phyloP scores from a whole-genome alignment of 1,140 invertebrate genomes.

The Oreohelix idahoensis region DNA sequence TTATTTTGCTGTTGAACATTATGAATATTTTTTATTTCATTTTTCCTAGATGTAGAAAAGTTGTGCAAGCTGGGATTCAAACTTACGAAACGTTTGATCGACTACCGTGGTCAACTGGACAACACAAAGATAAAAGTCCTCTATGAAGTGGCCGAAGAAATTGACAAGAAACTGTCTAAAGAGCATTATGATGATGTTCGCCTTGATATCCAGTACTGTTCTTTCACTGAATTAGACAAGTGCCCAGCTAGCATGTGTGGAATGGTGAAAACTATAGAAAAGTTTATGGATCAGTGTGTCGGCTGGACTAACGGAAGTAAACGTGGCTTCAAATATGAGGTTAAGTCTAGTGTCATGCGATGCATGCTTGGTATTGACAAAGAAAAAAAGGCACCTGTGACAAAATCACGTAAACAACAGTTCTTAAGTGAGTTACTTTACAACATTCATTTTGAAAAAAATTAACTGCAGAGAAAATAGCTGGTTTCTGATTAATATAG shows the following conservation, averaged over 20 bases:
- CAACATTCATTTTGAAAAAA: no score
- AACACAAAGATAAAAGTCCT: background rate
- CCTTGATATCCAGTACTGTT: constrained; percentile 13
- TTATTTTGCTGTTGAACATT: no score
- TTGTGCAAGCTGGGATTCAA: background rate
- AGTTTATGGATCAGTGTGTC: constrained; percentile 8
- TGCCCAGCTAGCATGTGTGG: constrained; percentile 9
- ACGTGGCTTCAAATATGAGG: background rate
- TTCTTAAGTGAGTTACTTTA: background rate
- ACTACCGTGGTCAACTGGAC: background rate
- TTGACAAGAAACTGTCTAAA: constrained; percentile 17
- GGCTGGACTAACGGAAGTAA: background rate
- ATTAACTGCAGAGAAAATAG: no score
- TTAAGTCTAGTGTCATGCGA: background rate
- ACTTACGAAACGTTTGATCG: background rate
- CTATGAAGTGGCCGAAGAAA: background rate
- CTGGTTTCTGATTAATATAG: no score
- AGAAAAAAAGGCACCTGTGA: constrained; percentile 4
- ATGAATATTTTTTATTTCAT: background rate
- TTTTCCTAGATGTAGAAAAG: constrained; percentile 1
- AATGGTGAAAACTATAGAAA: constrained; percentile 22
- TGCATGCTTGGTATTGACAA: background rate
- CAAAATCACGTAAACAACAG: background rate
- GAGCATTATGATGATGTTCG: constrained; percentile 14
- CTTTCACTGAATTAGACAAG: background rate